phyloP scores from a whole-genome alignment of 2,113 vertebrate species.

The Ancistrus triradiatus region DNA sequence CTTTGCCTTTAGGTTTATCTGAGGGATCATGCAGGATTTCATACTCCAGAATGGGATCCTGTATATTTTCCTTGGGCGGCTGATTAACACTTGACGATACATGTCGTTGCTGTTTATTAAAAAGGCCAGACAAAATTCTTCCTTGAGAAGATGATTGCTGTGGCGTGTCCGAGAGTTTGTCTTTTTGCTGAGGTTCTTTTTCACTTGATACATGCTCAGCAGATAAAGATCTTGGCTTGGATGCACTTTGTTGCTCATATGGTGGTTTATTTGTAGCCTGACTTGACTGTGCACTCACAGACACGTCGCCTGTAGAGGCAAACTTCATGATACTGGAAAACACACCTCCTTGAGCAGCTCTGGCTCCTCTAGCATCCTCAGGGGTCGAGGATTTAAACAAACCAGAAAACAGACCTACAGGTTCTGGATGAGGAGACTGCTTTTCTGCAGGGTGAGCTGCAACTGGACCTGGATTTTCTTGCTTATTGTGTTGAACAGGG shows the following conservation, averaged over 20 bases:
- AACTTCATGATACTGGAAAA: conserved; percentile 67
- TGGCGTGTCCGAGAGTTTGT: too few relatives aligned
- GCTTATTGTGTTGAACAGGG: background rate
- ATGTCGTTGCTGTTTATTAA: conserved; percentile 54
- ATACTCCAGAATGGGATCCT: conserved; percentile 27
- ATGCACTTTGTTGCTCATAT: background rate
- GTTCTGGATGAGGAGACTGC: conserved; percentile 44
- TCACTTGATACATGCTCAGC: conserved; percentile 59
- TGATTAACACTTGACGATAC: conserved; percentile 33
- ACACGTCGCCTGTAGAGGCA: conserved; percentile 54
- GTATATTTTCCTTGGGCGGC: conserved; percentile 30
- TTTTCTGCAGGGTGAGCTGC: conserved; percentile 11
- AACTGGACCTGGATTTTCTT: conserved; percentile 5
- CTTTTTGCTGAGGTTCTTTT: conserved; percentile 37
- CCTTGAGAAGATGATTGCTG: conserved; percentile 48
- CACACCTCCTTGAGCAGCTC: conserved; percentile 52
- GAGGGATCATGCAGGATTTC: conserved; percentile 30
- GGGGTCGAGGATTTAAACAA: conserved; percentile 57
- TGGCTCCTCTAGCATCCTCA: conserved; percentile 40
- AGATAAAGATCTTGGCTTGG: conserved; percentile 70
- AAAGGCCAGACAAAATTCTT: conserved; percentile 63
- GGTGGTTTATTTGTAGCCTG: conserved; percentile 28
- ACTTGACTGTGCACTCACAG: conserved; percentile 41
- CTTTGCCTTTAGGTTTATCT: conserved; percentile 42
- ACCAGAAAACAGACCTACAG: conserved; percentile 57